A percentile compares a stretch with the other conserved stretches of the same genome.
Evolutionary conservation across 2,113 vertebrate species (phyloP).

Genomic region (Apteryx mantelli): DNA sequence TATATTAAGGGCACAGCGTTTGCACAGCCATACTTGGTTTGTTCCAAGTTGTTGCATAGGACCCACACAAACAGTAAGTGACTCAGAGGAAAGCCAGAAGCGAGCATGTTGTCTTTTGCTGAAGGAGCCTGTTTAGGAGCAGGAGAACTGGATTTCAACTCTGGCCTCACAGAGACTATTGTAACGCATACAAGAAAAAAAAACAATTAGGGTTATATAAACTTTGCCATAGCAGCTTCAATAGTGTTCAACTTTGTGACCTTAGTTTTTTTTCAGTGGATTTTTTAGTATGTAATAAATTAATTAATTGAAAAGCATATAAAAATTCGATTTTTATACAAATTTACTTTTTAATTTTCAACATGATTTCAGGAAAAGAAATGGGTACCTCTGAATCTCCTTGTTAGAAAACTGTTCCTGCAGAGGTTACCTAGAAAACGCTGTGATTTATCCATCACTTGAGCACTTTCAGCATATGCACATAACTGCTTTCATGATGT

Average conservation of each 20-base stretch:
- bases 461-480: too few species aligned
- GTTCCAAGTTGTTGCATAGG: accelerated
- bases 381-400: accelerated
- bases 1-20: accelerated
- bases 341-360: not conserved
- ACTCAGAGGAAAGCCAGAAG: accelerated
- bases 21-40: accelerated
- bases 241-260: not conserved
- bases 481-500: accelerated
- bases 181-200: accelerated
- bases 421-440: accelerated
- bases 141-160: not conserved
- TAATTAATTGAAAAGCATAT: not conserved
- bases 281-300: accelerated
- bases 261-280: accelerated
- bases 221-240: not conserved
- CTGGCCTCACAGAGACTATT: accelerated
- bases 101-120: accelerated
- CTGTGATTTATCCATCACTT: not conserved
- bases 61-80: accelerated
- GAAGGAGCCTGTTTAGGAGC: accelerated
- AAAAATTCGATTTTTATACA: accelerated
- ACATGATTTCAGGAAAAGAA: not conserved
- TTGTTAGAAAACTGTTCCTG: not conserved
- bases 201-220: accelerated